A percentile compares a stretch with the other conserved stretches of the same genome.
These are phyloP conservation scores for Vesta saturnalis DNA, from an alignment of 2,888 invertebrate species.

Conservation along the genomic window DNA sequence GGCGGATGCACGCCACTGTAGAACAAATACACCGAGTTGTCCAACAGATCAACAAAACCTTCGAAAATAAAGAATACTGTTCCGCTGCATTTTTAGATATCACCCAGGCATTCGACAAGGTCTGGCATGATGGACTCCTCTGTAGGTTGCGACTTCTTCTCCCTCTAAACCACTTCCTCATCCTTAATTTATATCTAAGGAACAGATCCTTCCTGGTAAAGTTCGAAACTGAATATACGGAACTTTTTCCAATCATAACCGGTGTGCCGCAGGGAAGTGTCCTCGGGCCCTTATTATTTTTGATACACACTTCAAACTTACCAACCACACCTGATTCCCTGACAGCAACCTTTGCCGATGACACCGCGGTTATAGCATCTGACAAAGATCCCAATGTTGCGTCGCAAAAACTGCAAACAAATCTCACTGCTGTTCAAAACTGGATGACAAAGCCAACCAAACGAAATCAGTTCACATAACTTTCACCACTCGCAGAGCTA, in stretches of 20 bases:
- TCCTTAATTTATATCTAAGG: not conserved
- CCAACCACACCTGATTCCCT: not conserved
- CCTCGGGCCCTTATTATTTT: not conserved
- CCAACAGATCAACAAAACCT: not conserved
- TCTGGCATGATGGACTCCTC: not conserved
- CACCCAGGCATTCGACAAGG: not conserved
- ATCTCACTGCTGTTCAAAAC: not conserved
- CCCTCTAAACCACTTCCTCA: not conserved
- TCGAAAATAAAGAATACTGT: not conserved
- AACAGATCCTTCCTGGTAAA: not conserved
- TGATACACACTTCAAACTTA: not conserved
- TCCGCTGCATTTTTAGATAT: not conserved
- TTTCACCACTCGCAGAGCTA: no score
- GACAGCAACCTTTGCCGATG: no score
- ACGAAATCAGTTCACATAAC: not conserved
- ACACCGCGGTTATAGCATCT: conserved; percentile 12
- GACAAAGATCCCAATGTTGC: conserved; percentile 9
- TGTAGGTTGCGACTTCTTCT: not conserved
- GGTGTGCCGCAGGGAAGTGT: not conserved
- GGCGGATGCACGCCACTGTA: not conserved
- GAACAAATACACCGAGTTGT: conserved; percentile 7
- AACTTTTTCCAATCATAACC: not conserved
- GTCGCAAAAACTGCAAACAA: conserved; percentile 8
- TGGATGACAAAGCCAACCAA: not conserved
- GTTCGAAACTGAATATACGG: no score